phyloP scores from a whole-genome alignment of 2,888 invertebrate species.

The Acronicta leporina region DNA sequence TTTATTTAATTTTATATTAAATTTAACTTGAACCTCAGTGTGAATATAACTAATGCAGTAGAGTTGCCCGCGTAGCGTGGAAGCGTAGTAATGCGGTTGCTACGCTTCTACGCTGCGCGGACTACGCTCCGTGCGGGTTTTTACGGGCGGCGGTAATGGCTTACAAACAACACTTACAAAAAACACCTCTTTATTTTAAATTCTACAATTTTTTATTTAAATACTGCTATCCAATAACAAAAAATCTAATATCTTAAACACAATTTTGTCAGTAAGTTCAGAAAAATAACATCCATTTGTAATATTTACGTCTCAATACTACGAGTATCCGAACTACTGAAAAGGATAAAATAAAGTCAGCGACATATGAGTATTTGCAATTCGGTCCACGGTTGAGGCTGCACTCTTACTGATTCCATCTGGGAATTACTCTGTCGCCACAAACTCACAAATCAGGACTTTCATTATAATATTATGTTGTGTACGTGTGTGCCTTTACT shows the following conservation, averaged over 20 bases:
- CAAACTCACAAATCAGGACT: constrained; percentile 86
- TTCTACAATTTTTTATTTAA: too few species aligned
- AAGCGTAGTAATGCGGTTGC: too few species aligned
- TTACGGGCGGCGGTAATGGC: too few species aligned
- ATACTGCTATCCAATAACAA: too few species aligned
- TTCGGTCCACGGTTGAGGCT: constrained; percentile 80
- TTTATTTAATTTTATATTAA: too few species aligned
- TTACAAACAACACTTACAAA: too few species aligned
- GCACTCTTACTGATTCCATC: constrained; percentile 88
- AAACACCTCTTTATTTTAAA: too few species aligned
- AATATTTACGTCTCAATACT: constrained; percentile 52
- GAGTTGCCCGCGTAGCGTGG: too few species aligned
- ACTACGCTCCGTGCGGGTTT: too few species aligned
- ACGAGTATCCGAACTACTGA: constrained; percentile 38
- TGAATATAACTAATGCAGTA: too few species aligned
- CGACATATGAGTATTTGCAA: constrained; percentile 85
- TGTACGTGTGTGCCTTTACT: constrained; percentile 23
- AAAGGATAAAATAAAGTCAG: constrained; percentile 75
- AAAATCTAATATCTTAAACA: background rate
- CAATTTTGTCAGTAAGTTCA: constrained; percentile 4
- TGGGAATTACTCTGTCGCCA: constrained; percentile 86
- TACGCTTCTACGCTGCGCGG: too few species aligned
- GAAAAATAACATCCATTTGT: constrained; percentile 22
- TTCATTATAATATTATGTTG: constrained; percentile 73
- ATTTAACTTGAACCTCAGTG: too few species aligned